Percentiles rank a stretch among this genome's conserved stretches.
Evolutionary conservation across 2,113 vertebrate species (phyloP).

Genomic region (Heptranchias perlo): DNA sequence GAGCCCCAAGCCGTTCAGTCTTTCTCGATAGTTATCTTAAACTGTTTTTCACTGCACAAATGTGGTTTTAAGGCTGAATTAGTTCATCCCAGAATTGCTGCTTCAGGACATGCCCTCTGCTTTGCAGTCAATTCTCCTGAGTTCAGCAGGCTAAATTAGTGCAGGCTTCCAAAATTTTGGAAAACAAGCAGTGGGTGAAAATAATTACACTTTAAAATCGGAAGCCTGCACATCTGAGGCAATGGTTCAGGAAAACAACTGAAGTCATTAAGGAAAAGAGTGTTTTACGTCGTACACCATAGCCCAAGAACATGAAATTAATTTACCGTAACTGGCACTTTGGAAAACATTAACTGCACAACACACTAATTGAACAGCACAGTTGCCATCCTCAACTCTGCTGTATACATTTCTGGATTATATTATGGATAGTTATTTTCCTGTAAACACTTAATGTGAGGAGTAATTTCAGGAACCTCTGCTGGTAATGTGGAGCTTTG

Average conservation of each 20-base stretch:
- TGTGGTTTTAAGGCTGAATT: background rate
- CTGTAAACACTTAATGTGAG: background rate
- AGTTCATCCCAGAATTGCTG: background rate
- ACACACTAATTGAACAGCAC: background rate
- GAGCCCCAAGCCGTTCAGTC: background rate
- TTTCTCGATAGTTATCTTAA: background rate
- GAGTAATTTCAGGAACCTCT: no score
- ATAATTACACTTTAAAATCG: conserved; percentile 23
- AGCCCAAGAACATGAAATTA: conserved; percentile 5
- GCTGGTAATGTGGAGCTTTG: background rate
- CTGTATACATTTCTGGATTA: background rate
- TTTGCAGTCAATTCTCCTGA: no score
- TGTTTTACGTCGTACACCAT: no score
- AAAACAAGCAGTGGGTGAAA: background rate
- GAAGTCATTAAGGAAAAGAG: background rate
- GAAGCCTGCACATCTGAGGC: background rate
- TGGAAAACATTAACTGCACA: background rate
- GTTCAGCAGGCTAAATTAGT: background rate
- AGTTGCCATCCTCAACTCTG: background rate
- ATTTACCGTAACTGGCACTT: background rate
- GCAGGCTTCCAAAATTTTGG: background rate
- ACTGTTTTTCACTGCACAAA: background rate
- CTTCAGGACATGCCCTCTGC: background rate
- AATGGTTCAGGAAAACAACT: background rate
- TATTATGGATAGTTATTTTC: background rate